Percentiles rank a stretch among this genome's conserved stretches.
phyloP scores from a whole-genome alignment of 2,797 vertebrate species.

The Perodicticus potto region DNA sequence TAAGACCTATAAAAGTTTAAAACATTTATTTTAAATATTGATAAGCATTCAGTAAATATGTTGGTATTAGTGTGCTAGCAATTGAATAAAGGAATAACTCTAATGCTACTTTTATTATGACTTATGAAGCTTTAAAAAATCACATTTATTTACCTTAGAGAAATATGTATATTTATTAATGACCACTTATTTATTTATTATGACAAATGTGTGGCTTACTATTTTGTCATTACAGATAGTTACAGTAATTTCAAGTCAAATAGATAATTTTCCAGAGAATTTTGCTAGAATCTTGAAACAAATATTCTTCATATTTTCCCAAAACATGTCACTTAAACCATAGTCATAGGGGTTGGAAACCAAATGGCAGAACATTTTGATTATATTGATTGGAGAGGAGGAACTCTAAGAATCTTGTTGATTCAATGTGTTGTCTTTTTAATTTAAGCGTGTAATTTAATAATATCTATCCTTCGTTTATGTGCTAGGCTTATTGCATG shows the following conservation, averaged over 20 bases:
- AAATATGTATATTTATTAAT: background rate
- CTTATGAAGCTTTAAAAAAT: background rate
- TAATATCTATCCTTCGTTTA: background rate
- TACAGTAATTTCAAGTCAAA: constrained; percentile 7
- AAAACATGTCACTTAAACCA: background rate
- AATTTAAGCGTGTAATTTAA: background rate
- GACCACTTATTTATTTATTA: background rate
- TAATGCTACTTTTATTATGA: background rate
- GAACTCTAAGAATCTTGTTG: background rate
- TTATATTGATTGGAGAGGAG: background rate
- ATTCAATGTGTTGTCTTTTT: background rate
- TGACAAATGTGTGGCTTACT: background rate
- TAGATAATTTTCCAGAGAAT: background rate
- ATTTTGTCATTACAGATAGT: background rate
- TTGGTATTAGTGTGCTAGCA: background rate
- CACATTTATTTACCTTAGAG: background rate
- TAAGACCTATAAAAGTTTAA: background rate
- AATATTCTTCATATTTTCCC: background rate
- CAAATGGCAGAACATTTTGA: background rate
- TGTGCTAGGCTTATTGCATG: background rate
- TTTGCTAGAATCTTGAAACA: background rate
- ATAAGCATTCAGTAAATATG: background rate
- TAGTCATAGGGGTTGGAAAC: background rate
- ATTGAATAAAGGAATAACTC: background rate
- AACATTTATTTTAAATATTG: background rate